These are phyloP conservation scores for Ptychochromis oligacanthus DNA, from an alignment of 2,113 vertebrate species.

Conservation along the genomic window DNA sequence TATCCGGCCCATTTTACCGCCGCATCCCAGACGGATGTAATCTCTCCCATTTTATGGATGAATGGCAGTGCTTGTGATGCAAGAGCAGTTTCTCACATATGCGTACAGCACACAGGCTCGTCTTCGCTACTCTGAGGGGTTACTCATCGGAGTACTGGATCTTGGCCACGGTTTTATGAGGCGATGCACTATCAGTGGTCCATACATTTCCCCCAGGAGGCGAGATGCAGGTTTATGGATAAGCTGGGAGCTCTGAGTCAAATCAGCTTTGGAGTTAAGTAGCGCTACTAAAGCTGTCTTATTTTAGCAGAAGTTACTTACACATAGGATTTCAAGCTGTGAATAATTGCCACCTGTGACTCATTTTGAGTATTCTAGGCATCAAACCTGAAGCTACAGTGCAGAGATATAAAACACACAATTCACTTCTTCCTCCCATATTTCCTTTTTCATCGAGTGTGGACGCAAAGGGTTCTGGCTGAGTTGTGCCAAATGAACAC, in stretches of 20 bases:
- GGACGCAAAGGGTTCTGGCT: background rate
- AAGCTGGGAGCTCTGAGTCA: slow-evolving; percentile 26
- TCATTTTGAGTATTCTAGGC: slow-evolving; percentile 18
- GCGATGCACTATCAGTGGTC: slow-evolving; percentile 20
- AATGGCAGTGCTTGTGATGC: slow-evolving; percentile 51
- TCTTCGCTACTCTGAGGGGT: slow-evolving; percentile 17
- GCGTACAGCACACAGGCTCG: slow-evolving; percentile 25
- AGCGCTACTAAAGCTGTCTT: slow-evolving; percentile 1
- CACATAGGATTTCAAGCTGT: slow-evolving; percentile 25
- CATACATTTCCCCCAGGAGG: slow-evolving; percentile 24
- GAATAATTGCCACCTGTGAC: slow-evolving; percentile 34
- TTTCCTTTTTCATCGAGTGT: slow-evolving; percentile 1
- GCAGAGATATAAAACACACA: background rate
- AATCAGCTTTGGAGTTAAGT: slow-evolving; percentile 31
- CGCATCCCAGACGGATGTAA: slow-evolving; percentile 69
- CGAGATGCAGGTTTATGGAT: slow-evolving; percentile 15
- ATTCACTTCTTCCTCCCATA: background rate
- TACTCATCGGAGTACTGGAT: slow-evolving; percentile 56
- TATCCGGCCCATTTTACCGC: slow-evolving; percentile 67
- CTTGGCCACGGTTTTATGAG: slow-evolving; percentile 58
- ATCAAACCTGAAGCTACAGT: background rate
- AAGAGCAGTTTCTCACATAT: slow-evolving; percentile 35
- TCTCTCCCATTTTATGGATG: slow-evolving; percentile 75
- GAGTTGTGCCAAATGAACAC: slow-evolving; percentile 55
- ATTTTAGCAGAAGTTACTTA: slow-evolving; percentile 38